Percentiles rank a stretch among this genome's conserved stretches.
Evolutionary conservation across 2,113 vertebrate species (phyloP).

Genomic region (Cololabis saira): DNA sequence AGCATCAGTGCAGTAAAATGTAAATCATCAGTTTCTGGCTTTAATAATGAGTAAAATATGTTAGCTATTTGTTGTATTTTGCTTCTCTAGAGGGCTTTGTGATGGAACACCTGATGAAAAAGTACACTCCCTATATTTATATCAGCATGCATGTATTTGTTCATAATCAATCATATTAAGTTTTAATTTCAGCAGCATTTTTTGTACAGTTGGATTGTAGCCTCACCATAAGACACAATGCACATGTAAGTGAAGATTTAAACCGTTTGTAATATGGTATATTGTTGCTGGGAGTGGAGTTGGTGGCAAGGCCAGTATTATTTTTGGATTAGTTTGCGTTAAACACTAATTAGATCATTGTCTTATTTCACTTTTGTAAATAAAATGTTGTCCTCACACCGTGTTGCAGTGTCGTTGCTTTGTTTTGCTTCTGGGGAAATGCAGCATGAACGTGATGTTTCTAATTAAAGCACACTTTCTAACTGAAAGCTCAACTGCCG

Average conservation of each 20-base stretch:
- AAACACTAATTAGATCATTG: constrained; percentile 69
- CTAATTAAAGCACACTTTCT: no score
- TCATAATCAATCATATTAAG: neutral
- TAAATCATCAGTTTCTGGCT: constrained; percentile 16
- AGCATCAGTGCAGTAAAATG: constrained; percentile 18
- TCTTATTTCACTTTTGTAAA: constrained; percentile 65
- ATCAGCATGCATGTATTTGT: constrained; percentile 3
- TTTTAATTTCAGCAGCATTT: constrained; percentile 3
- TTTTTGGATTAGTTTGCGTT: constrained; percentile 47
- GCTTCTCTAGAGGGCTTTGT: constrained; percentile 5
- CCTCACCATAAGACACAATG: constrained; percentile 14
- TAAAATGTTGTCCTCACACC: constrained; percentile 42
- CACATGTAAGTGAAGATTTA: constrained; percentile 11
- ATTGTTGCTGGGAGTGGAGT: constrained; percentile 36
- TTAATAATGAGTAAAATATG: constrained; percentile 18
- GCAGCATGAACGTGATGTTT: no score
- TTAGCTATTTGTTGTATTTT: constrained; percentile 19
- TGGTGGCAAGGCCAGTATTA: constrained; percentile 58
- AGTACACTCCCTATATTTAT: neutral
- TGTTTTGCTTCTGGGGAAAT: no score
- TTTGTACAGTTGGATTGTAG: constrained; percentile 14
- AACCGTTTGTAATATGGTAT: constrained; percentile 19
- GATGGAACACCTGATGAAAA: neutral
- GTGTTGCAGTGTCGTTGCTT: neutral
- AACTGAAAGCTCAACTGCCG: no score